Percentiles rank a stretch among this genome's conserved stretches.
Evolutionary conservation across 2,113 vertebrate species (phyloP).

Genomic region (Irena cyanogastra): DNA sequence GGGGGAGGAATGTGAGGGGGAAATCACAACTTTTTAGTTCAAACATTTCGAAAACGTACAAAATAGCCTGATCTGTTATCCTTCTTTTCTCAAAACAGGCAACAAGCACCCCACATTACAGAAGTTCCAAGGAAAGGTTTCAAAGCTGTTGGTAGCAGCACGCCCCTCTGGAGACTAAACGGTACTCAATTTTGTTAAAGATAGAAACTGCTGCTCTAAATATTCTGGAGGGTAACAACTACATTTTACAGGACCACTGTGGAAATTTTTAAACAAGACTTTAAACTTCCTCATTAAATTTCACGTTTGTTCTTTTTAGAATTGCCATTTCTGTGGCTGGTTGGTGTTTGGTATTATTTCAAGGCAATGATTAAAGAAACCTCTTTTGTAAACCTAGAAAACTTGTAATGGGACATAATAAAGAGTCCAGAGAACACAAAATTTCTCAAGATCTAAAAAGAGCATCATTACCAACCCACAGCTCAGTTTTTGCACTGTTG

Average conservation of each 20-base stretch:
- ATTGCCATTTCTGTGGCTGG: not conserved
- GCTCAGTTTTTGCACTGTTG: not conserved
- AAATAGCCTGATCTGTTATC: not conserved
- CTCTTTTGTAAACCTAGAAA: not conserved
- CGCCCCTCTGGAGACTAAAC: not conserved
- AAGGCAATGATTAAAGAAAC: not conserved
- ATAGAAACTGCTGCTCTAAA: not conserved
- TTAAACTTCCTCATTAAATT: not conserved
- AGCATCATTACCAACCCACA: not conserved
- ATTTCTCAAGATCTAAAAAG: not conserved
- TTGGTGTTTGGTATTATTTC: not conserved
- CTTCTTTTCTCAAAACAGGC: not conserved
- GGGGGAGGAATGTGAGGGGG: not conserved
- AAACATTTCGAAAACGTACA: rapidly evolving
- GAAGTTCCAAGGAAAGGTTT: not conserved
- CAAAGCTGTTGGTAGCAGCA: not conserved
- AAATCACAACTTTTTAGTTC: not conserved
- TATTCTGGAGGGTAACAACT: not conserved
- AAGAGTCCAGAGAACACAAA: not conserved
- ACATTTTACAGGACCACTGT: not conserved
- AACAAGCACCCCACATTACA: not conserved
- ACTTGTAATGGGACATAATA: not conserved
- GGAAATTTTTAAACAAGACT: not conserved
- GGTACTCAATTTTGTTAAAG: not conserved
- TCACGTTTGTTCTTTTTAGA: not conserved